These are phyloP conservation scores for Eolophus roseicapilla DNA, from an alignment of 2,113 vertebrate species.

Conservation along the genomic window DNA sequence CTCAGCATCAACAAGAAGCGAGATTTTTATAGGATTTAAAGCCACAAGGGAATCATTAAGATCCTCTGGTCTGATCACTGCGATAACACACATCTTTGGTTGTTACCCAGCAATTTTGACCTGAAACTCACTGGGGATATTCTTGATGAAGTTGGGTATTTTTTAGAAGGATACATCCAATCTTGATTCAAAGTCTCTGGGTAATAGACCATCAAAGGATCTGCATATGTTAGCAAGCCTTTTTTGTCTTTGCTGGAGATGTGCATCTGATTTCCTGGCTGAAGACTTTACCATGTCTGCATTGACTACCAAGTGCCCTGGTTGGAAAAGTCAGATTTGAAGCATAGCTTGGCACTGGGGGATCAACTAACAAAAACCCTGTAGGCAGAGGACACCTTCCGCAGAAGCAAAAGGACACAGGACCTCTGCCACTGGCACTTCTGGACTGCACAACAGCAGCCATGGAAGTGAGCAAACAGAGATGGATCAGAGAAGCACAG, in stretches of 20 bases:
- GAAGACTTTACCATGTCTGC: neutral
- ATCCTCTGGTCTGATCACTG: neutral
- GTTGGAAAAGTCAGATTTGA: neutral
- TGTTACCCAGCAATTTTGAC: neutral
- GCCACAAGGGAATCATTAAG: neutral
- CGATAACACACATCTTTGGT: neutral
- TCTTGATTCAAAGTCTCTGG: neutral
- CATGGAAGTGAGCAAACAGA: neutral
- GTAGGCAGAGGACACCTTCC: neutral
- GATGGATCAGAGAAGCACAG: neutral
- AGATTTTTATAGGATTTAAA: neutral
- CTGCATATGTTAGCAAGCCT: neutral
- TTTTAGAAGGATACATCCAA: neutral
- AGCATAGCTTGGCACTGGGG: neutral
- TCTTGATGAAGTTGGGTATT: neutral
- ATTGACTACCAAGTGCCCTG: neutral
- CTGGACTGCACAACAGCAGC: neutral
- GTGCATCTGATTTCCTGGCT: neutral
- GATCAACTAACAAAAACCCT: neutral
- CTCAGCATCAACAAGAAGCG: neutral
- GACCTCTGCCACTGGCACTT: neutral
- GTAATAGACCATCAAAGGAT: neutral
- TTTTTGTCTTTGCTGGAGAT: neutral
- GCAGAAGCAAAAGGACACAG: neutral
- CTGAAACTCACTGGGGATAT: neutral